Evolutionary conservation across 2,113 vertebrate genomes (phyloP), one percentile per base, ranked within the genome.

Genomic region (Tamias sibiricus): DNA sequence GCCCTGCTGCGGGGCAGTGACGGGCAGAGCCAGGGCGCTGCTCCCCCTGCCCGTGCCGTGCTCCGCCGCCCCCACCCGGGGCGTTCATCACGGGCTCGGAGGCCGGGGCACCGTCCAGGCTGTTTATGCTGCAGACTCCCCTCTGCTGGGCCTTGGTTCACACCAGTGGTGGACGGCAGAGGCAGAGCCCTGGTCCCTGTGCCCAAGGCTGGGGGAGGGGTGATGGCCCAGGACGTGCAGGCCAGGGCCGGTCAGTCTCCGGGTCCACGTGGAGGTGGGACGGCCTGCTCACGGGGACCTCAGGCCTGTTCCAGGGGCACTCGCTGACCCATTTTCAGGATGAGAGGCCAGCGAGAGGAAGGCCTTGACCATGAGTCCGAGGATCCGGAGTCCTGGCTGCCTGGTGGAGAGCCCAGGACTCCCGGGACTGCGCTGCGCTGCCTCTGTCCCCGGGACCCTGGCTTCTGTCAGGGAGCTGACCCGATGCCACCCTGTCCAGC

Each of bases 1-100:
- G 2, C 35, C 0, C 16, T 4, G 14, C 22, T 24, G 47, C n/a
- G 0, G 57, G 30, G 35, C 3, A 0, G 2, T 0, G 47, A 12
- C 0, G 2, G 66, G 30, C 37, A 14, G 59, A 3, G 32, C 11
- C 4, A n/a, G 2, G 64, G 5, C 13, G 4, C 30, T 13, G 28
- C 30, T 35, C 30, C 12, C 64, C 64, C 28, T 44, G 44, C 44
- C 1, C 10, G 47, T 12, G 47, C 26, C 3, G 3, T 14, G 17
- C 32, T 0, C 1, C 1, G 10, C 64, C 12, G 54, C 54, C 20
- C 6, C 54, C 19, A 11, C 80, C 42, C 8, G 44, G 42, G 28
- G 59, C 5, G 4, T 44, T 30, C 42, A 4, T 47, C 52, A 9
- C 13, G 16, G 64, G 2, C 37, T 20, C 5, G 11, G 26, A 16